These are phyloP conservation scores for Eublepharis macularius DNA, from an alignment of 2,113 vertebrate genomes.

Conservation along the genomic window DNA sequence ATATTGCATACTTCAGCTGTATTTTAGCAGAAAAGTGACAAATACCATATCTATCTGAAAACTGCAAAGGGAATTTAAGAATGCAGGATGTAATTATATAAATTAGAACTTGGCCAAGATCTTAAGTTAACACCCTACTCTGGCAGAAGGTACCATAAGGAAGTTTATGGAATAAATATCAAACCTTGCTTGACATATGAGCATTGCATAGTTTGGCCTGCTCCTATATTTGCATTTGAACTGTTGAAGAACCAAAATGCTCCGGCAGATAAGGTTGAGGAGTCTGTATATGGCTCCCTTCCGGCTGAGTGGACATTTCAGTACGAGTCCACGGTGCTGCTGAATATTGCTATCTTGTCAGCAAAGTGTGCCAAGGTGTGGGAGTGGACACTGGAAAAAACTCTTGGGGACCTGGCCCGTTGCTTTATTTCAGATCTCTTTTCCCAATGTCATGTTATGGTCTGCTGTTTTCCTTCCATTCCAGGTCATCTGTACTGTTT, in stretches of 20 bases:
- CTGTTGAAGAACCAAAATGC: background rate
- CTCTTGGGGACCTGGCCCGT: background rate
- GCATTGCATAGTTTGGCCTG: background rate
- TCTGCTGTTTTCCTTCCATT: background rate
- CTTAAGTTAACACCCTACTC: background rate
- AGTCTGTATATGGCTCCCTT: constrained; percentile 15
- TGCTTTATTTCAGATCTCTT: background rate
- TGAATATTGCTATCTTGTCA: constrained; percentile 30
- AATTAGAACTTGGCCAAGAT: constrained; percentile 1
- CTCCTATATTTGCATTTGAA: background rate
- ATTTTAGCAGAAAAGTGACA: constrained; percentile 2
- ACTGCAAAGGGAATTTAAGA: background rate
- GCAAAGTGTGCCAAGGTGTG: background rate
- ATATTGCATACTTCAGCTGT: background rate
- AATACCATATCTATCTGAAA: background rate
- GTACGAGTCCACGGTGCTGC: background rate
- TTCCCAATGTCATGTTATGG: background rate
- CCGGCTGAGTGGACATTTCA: background rate
- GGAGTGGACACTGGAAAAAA: background rate
- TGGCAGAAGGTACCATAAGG: background rate
- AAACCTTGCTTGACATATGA: background rate
- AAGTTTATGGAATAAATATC: background rate
- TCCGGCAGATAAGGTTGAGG: background rate
- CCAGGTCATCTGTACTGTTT: background rate
- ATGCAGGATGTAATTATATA: background rate